Base-by-base conservation (phyloP, 2,797 vertebrate genomes). In the Lycodopsis pacificus region DNA sequence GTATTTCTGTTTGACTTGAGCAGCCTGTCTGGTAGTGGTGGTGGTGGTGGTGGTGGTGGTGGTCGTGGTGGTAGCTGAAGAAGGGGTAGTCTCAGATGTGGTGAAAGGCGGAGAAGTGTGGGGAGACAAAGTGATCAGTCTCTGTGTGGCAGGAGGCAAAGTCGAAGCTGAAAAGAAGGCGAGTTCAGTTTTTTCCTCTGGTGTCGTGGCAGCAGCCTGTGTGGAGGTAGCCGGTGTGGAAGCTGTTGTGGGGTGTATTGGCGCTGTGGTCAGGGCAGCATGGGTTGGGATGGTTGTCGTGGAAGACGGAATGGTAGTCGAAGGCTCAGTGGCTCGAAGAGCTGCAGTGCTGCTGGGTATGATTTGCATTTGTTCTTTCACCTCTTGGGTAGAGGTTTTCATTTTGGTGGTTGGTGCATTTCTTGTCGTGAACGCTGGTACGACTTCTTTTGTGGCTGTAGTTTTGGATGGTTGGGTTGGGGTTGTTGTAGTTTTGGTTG, bases 1-100 rank as follows among this genome's bases (percentile, higher is more conserved):
- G 81, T 91, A 93, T 76, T 91, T 95, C 9, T 63, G 62, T 86
- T 89, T 93, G 59, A 48, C 51, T 34, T 59, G 65, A 57, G 44
- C 13, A 32, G 75, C 46, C 54, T 77, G 82, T 42, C 46, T 79
- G 53, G 79, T 30, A 0, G 59, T 75, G 1, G 57, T 66, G 5
- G 77, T 58, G 2, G 73, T 56, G 7, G 42, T 25, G 0, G 53
- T 44, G 1, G 65, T 13, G 6, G 71, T 30, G 0, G 78, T 65
- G 1, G 62, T 49, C 40, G 78, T 58, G 22, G 83, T 59, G 11
- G 77, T 36, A n/a, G 87, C 27, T 69, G 72, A 36, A 19, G 82
- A 30, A 40, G 82, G 65, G 10, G 77, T 75, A 51, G 77, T 62
- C 49, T 9, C 54, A 46, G 84, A 46, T 68, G 83, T 76, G 22